Base-by-base conservation (phyloP, 2,113 vertebrate genomes). In the Corythornis cristatus region DNA sequence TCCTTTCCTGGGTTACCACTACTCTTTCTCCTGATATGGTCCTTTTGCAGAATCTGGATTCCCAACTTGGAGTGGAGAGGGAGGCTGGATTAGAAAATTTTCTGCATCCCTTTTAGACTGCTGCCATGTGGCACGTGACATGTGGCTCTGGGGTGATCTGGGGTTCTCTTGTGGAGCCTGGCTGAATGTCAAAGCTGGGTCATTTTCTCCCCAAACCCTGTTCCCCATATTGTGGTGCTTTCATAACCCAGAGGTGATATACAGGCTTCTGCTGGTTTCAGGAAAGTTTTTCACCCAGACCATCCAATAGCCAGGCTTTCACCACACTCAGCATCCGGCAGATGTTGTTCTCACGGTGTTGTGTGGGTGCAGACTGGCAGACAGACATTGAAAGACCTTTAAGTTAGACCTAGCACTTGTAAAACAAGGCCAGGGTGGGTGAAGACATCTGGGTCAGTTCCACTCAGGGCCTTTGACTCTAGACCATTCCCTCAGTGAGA, bases 131-230 rank as follows among this genome's bases (percentile, higher is more conserved):
- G 37, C 37, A 37, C 11, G 37, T 37, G 37, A 37, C 31, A 10
- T 2, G 0, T 0, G 6, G 31, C 28, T 67, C 43, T 45, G 12
- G 14, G 37, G 33, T 1, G 20, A 90, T 23, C 43, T 54, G 58
- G 15, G 54, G 13, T 26, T 50, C 53, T 66, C 91, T 16, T 10
- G 14, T 18, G 74, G 28, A 74, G 25, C 53, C 37, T 20, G 43
- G 12, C 18, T 25, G 48, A 25, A 37, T 25, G 40, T 42, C 53
- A 67, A 28, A 56, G 43, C 31, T 28, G 28, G 2, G 29, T 13
- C 23, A 19, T 43, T 28, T 51, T 70, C 31, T 68, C 22, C 56
- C 53, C 31, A 4, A 35, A 15, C 19, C 22, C 35, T 6, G 11
- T 6, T 89, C 26, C 70, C 17, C 6, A 2, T 0, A 4, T 11